Evolutionary conservation across 1,140 invertebrate genomes (phyloP).

Genomic region (Zaprionus nigranus): DNA sequence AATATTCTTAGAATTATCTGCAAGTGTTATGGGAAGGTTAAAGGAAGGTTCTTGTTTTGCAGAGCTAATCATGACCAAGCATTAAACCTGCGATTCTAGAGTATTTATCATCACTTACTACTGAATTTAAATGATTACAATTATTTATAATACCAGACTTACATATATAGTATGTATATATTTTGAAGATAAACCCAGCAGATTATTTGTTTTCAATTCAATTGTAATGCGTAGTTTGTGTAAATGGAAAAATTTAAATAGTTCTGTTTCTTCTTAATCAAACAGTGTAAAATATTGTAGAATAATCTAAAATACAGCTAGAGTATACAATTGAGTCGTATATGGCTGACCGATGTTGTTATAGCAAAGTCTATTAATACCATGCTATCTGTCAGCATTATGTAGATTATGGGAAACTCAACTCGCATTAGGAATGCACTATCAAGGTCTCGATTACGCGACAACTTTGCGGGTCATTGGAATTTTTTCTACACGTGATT

Average conservation of each 20-base stretch:
- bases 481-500: neutral
- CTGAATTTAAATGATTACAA: too few species aligned
- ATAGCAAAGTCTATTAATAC: neutral
- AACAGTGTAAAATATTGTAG: too few species aligned
- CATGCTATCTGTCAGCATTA: neutral
- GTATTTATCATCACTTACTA: too few species aligned
- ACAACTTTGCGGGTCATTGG: neutral
- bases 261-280: neutral
- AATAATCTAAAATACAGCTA: neutral
- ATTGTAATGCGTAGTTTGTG: neutral
- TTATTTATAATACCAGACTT: too few species aligned
- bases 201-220: neutral
- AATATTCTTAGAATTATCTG: neutral
- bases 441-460: neutral
- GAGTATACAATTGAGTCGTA: neutral
- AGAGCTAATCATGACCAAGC: constrained; percentile 4
- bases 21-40: neutral
- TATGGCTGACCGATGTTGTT: neutral
- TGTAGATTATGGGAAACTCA: neutral
- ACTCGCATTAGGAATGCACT: neutral
- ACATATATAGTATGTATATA: neutral
- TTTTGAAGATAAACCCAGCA: neutral
- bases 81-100: neutral
- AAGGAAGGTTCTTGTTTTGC: neutral
- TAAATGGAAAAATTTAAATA: neutral